phyloP scores from a whole-genome alignment of 2,797 vertebrate species.

The Cyprinella venusta region DNA sequence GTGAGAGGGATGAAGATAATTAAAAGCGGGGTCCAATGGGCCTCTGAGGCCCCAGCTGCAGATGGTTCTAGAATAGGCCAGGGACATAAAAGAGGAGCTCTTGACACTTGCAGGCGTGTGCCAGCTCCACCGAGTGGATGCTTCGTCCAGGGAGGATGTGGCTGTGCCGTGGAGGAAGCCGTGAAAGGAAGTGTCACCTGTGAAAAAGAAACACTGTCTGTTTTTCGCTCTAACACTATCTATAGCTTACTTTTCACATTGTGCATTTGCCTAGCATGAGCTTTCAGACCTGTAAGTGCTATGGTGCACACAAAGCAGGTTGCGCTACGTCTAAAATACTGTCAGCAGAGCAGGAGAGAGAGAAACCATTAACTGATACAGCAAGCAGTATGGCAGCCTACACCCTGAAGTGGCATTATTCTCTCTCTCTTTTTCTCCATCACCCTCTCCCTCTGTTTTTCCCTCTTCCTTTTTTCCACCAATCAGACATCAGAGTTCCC shows the following conservation, averaged over 20 bases:
- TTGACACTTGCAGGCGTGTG: slow-evolving; percentile 49
- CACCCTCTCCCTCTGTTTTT: slow-evolving; percentile 11
- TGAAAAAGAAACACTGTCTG: slow-evolving; percentile 42
- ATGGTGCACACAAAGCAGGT: slow-evolving; percentile 58
- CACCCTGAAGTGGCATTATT: slow-evolving; percentile 58
- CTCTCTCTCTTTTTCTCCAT: slow-evolving; percentile 5
- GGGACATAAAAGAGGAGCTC: slow-evolving; percentile 55
- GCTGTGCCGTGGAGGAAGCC: slow-evolving; percentile 37
- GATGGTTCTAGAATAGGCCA: slow-evolving; percentile 56
- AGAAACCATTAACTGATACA: slow-evolving; percentile 56
- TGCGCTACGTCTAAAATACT: slow-evolving; percentile 56
- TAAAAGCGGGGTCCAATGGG: slow-evolving; percentile 49
- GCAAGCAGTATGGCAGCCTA: slow-evolving; percentile 54
- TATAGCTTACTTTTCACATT: slow-evolving; percentile 56
- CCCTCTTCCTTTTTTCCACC: slow-evolving; percentile 8
- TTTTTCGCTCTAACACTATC: slow-evolving; percentile 50
- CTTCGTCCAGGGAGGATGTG: slow-evolving; percentile 50
- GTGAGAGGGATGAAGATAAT: slow-evolving; percentile 60
- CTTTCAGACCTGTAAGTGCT: slow-evolving; percentile 60
- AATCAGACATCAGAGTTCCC: slow-evolving; percentile 54
- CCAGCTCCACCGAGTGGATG: slow-evolving; percentile 56
- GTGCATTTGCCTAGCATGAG: slow-evolving; percentile 43
- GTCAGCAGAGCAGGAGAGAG: slow-evolving; percentile 56
- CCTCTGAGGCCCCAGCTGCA: slow-evolving; percentile 56
- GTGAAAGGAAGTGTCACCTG: slow-evolving; percentile 60